Evolutionary conservation across 2,888 invertebrate genomes (phyloP).

Genomic region (Mesorhabditis spiculigera): DNA sequence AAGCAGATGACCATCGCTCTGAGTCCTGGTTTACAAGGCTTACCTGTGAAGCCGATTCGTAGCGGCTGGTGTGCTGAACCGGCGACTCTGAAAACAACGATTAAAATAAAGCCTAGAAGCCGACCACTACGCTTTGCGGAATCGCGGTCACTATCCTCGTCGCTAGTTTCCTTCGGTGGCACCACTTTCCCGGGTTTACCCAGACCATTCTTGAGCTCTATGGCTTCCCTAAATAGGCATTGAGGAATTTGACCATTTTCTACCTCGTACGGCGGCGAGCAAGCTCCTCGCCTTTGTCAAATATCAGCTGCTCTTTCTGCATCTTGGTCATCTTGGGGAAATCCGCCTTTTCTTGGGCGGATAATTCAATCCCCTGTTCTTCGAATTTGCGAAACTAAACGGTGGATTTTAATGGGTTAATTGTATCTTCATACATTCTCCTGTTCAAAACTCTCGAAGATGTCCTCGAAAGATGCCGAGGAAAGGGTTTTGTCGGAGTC

Average conservation of each 20-base stretch:
- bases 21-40: too few relatives aligned
- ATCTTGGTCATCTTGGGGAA: constrained; percentile 90
- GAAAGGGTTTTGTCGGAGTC: too few relatives aligned
- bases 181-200: background rate
- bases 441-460: too few relatives aligned
- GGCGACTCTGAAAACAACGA: too few relatives aligned
- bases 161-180: constrained; percentile 1
- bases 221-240: background rate
- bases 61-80: too few relatives aligned
- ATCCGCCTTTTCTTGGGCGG: constrained; percentile 75
- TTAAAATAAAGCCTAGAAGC: too few relatives aligned
- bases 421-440: background rate
- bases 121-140: constrained; percentile 18
- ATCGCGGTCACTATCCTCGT: background rate
- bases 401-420: background rate
- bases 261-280: background rate
- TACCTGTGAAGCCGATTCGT: too few relatives aligned
- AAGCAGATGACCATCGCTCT: too few relatives aligned
- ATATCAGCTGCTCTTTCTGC: constrained; percentile 93
- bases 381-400: constrained; percentile 1
- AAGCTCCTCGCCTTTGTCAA: constrained; percentile 66
- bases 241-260: background rate
- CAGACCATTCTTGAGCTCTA: background rate
- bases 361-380: background rate
- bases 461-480: too few relatives aligned